Conservation (phyloP, 2,888 invertebrate species). For the Drosophila acutilabella region DNA sequence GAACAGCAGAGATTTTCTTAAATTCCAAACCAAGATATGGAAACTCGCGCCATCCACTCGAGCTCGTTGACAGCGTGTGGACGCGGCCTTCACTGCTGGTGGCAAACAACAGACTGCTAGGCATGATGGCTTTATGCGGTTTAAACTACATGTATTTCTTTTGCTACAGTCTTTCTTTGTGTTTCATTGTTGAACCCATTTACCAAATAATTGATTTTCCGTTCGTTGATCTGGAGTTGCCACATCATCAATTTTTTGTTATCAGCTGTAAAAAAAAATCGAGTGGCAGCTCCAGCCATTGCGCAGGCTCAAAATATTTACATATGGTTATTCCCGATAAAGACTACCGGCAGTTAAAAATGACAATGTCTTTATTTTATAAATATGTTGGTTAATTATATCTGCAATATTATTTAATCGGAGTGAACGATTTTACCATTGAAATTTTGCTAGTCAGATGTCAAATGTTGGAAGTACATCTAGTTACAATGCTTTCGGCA, state of each 20-base stretch:
- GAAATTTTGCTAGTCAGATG: neutral
- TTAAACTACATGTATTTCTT: slow-evolving; percentile 18
- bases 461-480: neutral
- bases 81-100: slow-evolving; percentile 95
- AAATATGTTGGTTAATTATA: too few relatives aligned
- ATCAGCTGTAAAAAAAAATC: slow-evolving; percentile 40
- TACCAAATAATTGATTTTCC: slow-evolving; percentile 57
- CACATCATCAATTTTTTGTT: slow-evolving; percentile 14
- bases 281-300: slow-evolving; percentile 32
- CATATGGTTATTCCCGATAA: neutral
- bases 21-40: slow-evolving; percentile 94
- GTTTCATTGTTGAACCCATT: slow-evolving; percentile 44
- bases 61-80: slow-evolving; percentile 92
- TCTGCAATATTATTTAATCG: too few relatives aligned
- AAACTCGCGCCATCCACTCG: slow-evolving; percentile 93
- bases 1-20: slow-evolving; percentile 93
- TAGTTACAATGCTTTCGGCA: neutral
- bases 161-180: slow-evolving; percentile 29
- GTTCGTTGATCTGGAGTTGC: slow-evolving; percentile 42
- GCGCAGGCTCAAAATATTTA: neutral
- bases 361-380: neutral
- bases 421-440: too few relatives aligned
- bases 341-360: neutral
- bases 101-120: slow-evolving; percentile 91
- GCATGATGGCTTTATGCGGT: slow-evolving; percentile 86